Evolutionary conservation across 2,888 invertebrate species (phyloP), one percentile per base, ranked within the genome.

Genomic region (Toxonevra muliebris): DNA sequence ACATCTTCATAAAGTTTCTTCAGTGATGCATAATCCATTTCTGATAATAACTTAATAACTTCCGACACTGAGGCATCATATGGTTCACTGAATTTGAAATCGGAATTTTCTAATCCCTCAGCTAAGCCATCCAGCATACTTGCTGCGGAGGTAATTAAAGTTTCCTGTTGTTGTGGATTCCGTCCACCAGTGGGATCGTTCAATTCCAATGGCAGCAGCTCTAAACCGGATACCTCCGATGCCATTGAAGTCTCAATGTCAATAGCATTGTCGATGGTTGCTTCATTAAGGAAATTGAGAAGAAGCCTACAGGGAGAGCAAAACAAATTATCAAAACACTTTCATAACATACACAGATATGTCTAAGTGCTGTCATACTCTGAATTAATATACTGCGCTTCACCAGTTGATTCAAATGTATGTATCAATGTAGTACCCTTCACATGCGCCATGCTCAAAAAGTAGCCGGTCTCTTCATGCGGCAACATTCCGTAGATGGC

Each of bases 1-100:
- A 90, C 83, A 71, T 89, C 88, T 7, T 87, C 86, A 74, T 89
- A 89, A 0, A 90, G 81, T 41, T 86, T 86, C 54, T 80, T 80
- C 3, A 86, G 66, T 7, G 85, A 84, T 42, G 80, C 78, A 60
- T 80, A 83, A 69, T 85, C 82, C 81, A 85, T 82, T 79, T 83
- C 80, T 17, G 83, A 82, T 5, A 86, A 76, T 0, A 85, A 67
- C 68, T 79, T 81, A 41, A 86, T 84, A 19, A 85, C 81, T 70
- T 86, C 85, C 0, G 85, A 84, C 1, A 85, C 76, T 0, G 82
- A 82, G 2, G 83, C 79, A 66, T 85, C 85, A 66, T 85, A 86
- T 40, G 86, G 86, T 66, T 85, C 84, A 50, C 78, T 79, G 67
- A 84, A 86, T 69, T 84, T 83, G 61, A 85, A 80, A 57, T 85